Evolutionary conservation across 2,888 invertebrate species (phyloP), one percentile per base, ranked within the genome.

Genomic region (Pollenia amentaria): DNA sequence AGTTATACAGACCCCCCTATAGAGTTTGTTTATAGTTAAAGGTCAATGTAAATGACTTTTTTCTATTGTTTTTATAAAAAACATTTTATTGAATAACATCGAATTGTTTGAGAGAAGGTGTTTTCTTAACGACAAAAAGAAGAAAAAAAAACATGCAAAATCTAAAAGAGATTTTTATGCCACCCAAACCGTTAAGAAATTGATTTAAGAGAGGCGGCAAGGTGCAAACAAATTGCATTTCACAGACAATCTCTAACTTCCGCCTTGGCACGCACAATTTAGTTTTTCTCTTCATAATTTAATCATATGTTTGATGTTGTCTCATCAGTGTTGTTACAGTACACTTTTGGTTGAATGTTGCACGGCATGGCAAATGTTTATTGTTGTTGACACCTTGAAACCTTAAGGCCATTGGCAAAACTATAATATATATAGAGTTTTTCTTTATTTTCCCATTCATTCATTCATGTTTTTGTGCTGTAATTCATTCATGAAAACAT

Each of bases 171-270:
- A 9, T 21, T 55, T 2, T 69, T 55, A 42, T 87, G n/a, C 92
- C 91, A 92, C 92, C 91, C 92, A 92, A 90, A 88, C 90, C 91
- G 92, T 90, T 90, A 81, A 89, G 86, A 90, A 91, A 91, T 91
- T 89, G 90, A 91, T 92, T 79, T 91, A 89, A 88, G 89, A 87
- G 65, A 72, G 89, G 89, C 90, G 88, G 88, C 91, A 92, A 91
- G 91, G 90, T 91, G 90, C 91, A 91, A 90, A 88, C 77, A 73
- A 75, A 84, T 84, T 84, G 73, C 29, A 77, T 53, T 60, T 79
- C 53, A 79, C 70, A 76, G 57, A 42, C 60, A 42, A 72, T 60
- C 21, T 67, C 65, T 55, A 73, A 87, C 81, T 87, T 84, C 84
- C 87, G 80, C 46, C 73, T 78, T 79, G 87, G 88, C 85, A 87